These are phyloP conservation scores for Ophion ventricosus DNA, from an alignment of 2,888 invertebrate species.

Conservation along the genomic window DNA sequence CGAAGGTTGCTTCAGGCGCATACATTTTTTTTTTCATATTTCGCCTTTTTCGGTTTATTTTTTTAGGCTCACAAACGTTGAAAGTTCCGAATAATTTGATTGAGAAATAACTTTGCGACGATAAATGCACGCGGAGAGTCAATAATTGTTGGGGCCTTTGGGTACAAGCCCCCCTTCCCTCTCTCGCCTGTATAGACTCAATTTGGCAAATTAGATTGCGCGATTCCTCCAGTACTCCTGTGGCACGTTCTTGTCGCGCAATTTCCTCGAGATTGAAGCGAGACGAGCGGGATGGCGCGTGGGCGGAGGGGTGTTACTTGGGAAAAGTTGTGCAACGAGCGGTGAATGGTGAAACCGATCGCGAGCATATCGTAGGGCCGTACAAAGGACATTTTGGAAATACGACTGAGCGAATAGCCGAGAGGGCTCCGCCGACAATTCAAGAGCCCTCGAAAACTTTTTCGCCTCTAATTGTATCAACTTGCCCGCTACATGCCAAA, in stretches of 20 bases:
- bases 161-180: background rate
- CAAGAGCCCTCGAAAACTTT: constrained; percentile 31
- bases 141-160: background rate
- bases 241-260: background rate
- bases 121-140: background rate
- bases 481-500: constrained; percentile 25
- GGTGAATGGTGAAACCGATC: background rate
- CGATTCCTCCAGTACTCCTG: background rate
- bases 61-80: background rate
- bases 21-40: too few relatives aligned
- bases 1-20: background rate
- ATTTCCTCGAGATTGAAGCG: background rate
- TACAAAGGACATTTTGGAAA: background rate
- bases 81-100: background rate
- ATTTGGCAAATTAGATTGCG: constrained; percentile 26
- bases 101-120: background rate
- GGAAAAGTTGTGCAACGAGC: background rate
- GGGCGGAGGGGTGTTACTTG: background rate
- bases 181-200: background rate
- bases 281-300: background rate
- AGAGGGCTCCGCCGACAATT: background rate
- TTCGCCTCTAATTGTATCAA: constrained; percentile 19
- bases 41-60: too few relatives aligned
- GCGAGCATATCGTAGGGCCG: background rate
- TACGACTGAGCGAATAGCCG: too few relatives aligned